These are phyloP conservation scores for Bombus turneri DNA, from an alignment of 1,140 invertebrate species.

Conservation along the genomic window DNA sequence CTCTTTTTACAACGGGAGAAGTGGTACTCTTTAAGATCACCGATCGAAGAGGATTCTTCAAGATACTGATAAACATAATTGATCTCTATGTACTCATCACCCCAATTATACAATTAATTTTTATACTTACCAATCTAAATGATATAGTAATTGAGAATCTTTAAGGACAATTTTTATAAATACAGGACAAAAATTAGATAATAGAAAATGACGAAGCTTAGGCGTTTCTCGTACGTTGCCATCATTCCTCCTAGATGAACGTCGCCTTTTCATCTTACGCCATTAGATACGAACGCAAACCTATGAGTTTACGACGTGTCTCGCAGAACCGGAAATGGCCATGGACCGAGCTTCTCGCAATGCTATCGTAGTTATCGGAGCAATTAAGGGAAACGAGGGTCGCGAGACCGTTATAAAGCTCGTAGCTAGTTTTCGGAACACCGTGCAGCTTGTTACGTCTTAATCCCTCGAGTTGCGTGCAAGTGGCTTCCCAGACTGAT, in stretches of 20 bases:
- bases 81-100: too few species aligned
- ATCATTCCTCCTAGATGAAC: too few species aligned
- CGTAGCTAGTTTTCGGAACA: background rate
- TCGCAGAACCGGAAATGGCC: background rate
- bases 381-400: conserved; percentile 25
- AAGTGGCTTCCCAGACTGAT: background rate
- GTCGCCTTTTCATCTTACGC: background rate
- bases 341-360: background rate
- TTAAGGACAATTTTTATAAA: too few species aligned
- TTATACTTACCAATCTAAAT: too few species aligned
- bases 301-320: background rate
- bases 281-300: conserved; percentile 3
- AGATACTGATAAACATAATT: too few species aligned
- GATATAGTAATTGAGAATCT: too few species aligned
- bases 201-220: background rate
- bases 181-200: background rate
- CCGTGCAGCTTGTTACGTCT: conserved; percentile 9
- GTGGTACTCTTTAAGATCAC: too few species aligned
- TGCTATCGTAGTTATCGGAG: conserved; percentile 5
- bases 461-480: conserved; percentile 1
- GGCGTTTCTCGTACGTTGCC: background rate
- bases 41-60: too few species aligned
- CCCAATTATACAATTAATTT: too few species aligned
- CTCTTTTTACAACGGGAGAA: too few species aligned
- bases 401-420: conserved; percentile 1